Evolutionary conservation across 1,140 invertebrate species (phyloP), one percentile per base, ranked within the genome.

Genomic region (Trachelipus rathkii): DNA sequence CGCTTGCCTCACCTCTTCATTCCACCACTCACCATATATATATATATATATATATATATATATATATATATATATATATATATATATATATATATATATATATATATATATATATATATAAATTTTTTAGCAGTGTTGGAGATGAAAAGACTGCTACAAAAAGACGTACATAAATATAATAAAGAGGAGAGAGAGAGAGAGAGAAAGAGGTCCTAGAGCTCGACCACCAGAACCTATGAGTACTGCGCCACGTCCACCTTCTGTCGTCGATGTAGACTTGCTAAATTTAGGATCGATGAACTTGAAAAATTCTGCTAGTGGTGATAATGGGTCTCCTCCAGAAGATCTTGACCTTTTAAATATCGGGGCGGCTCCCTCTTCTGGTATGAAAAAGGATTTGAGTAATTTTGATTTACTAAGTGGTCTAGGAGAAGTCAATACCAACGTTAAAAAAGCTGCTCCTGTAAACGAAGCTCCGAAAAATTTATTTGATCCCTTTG

Each of bases 331-430:
- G 13, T 73, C 79, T 45, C 82, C 82, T 53, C 78, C 82, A 15
- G 76, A 81, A 21, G 87, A 88, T 78, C 85, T 85, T 0, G 86
- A 87, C 82, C 79, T 88, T 24, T 77, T 87, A 0, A 87, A 87
- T 74, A 81, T 87, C 10, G 86, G 86, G 44, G 79, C 83, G 71
- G 77, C 83, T 10, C 53, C 19, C 11, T n/a, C 44, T 72, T 79
- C 66, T 74, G 77, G 73, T 71, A 73, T 53, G 66, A 73, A 21
- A 46, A 70, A 69, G 45, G 73, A 45, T 50, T 70, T 69, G 11
- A 84, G 84, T 75, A 87, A 88, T 81, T 88, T 89, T 81, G 90
- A 92, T 86, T 84, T 92, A 70, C 85, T 92, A 21, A 89, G 87
- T 46, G 89, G 87, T 33, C 88, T 90, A 76, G 85, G 77, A 76